Base-by-base conservation (phyloP, 2,113 vertebrate species). In the Petroica traversi region DNA sequence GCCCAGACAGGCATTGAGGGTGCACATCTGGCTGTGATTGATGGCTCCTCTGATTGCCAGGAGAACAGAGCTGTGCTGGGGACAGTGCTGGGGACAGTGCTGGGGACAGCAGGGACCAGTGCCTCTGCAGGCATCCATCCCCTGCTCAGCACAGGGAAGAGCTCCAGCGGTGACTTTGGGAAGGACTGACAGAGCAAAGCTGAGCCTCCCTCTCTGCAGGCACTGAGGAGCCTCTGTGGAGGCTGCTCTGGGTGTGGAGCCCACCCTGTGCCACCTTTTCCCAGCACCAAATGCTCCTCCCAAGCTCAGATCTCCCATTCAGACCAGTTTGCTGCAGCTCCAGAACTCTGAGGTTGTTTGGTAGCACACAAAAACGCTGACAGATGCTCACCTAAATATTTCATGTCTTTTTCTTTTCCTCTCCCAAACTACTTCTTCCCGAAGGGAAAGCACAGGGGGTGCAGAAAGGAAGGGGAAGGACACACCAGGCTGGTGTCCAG, bases 401-500 rank as follows among this genome's bases (percentile, higher is more conserved):
- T 80, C 14, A 43, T 23, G 8, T 6, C 7, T 33, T 33, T 34
- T 31, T n/a, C 14, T 45, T 52, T 16, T 11, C 31, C 52, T 7
- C 18, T 58, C 19, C 38, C 36, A 38, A 64, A 49, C 4, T 5
- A 2, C 8, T 28, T 83, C 9, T 57, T 78, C 54, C 61, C 55
- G 64, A 57, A 64, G 36, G 34, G 19, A 68, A 78, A 63, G 40
- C 64, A 51, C 33, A 20, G 15, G 15, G 45, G 51, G 20, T 34
- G 34, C 22, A 45, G 64, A 20, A 38, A 19, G 26, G 75, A 66
- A 55, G n/a, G 36, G 57, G 36, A 24, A 69, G 36, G 66, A n/a
- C 49, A 15, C 0, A 3, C 2, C 23, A 23, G 0, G 3, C 38
- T 38, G 38, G 46, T 2, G 3, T 5, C 28, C 5, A 40, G 64